These are phyloP conservation scores for Phrynocephalus guinanensis DNA, from an alignment of 2,797 vertebrate species.

Conservation along the genomic window DNA sequence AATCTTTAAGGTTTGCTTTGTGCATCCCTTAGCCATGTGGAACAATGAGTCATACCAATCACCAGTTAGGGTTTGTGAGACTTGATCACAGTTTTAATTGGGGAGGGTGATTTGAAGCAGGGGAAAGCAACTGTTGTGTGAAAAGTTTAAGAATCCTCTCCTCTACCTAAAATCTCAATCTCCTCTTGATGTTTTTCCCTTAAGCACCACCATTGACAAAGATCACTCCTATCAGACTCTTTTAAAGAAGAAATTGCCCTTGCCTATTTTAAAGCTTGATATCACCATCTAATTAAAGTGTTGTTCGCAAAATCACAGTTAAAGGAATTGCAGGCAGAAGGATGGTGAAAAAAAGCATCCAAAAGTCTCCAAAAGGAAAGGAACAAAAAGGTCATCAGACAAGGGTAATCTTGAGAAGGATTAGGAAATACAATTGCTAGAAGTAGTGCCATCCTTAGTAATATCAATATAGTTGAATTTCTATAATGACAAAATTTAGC, in stretches of 20 bases:
- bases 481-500: constrained; percentile 9
- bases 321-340: constrained; percentile 1
- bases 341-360: background rate
- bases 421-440: background rate
- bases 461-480: constrained; percentile 1
- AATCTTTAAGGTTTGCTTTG: background rate
- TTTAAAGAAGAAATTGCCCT: constrained; percentile 14
- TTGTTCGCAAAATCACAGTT: constrained; percentile 2
- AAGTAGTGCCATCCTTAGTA: background rate
- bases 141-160: background rate
- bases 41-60: background rate
- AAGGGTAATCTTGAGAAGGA: background rate
- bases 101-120: background rate
- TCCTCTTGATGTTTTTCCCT: background rate
- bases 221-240: background rate
- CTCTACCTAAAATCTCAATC: background rate
- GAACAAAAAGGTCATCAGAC: background rate
- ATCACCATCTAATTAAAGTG: constrained; percentile 3
- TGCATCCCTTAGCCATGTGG: background rate
- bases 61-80: background rate
- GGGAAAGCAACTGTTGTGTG: background rate
- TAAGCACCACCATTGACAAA: background rate
- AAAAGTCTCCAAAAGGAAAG: background rate
- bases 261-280: constrained; percentile 11
- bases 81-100: background rate